Percentiles rank a stretch among this genome's conserved stretches.
These are phyloP conservation scores for Garra rufa DNA, from an alignment of 2,113 vertebrate genomes.

Conservation along the genomic window DNA sequence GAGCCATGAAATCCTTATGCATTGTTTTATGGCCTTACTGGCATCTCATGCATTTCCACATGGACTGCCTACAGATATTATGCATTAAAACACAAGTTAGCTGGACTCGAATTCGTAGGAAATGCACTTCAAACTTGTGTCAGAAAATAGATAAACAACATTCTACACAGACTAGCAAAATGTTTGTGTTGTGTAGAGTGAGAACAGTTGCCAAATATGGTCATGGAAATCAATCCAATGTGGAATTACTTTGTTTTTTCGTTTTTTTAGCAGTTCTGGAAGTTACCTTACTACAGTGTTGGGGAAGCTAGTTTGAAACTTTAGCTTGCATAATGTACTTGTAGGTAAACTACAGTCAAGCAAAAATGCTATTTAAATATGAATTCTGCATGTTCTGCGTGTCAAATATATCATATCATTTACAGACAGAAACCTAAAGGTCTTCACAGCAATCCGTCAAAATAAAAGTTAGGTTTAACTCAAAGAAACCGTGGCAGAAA, in stretches of 20 bases:
- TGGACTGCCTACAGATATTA: not conserved
- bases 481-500: too few species aligned
- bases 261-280: not conserved
- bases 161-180: not conserved
- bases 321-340: not conserved
- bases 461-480: too few species aligned
- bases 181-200: not conserved
- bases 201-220: conserved; percentile 12
- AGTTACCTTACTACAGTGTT: not conserved
- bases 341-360: not conserved
- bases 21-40: too few species aligned
- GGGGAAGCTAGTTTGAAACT: not conserved
- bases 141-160: conserved; percentile 31
- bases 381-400: too few species aligned
- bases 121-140: conserved; percentile 16
- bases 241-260: not conserved
- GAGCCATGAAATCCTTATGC: not conserved
- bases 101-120: not conserved
- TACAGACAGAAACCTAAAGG: too few species aligned
- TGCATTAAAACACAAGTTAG: not conserved
- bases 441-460: too few species aligned
- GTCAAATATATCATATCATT: too few species aligned
- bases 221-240: not conserved
- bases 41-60: not conserved
- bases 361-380: too few species aligned